These are phyloP conservation scores for Propsilocerus akamusi DNA, from an alignment of 1,140 invertebrate genomes.

Conservation along the genomic window DNA sequence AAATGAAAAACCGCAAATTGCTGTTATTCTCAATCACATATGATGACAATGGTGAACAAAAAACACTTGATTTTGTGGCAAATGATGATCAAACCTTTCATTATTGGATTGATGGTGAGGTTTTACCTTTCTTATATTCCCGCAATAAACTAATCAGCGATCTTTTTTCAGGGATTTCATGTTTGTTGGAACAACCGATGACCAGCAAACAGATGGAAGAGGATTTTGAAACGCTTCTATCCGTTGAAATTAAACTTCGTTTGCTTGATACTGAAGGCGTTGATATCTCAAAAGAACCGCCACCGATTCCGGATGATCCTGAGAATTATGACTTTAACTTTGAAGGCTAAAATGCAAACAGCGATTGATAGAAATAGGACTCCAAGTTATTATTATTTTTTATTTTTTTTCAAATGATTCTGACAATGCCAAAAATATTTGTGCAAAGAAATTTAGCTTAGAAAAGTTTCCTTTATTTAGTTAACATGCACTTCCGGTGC, in stretches of 20 bases:
- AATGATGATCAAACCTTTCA: slow-evolving; percentile 76
- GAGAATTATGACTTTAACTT: slow-evolving; percentile 13
- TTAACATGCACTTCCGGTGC: no score
- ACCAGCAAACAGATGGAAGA: slow-evolving; percentile 69
- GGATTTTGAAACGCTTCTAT: slow-evolving; percentile 79
- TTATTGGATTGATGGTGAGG: slow-evolving; percentile 79
- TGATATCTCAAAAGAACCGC: slow-evolving; percentile 82
- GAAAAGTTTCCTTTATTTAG: no score
- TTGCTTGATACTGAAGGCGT: slow-evolving; percentile 88
- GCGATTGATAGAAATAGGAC: no score
- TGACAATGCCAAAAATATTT: no score
- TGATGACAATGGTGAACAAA: slow-evolving; percentile 47
- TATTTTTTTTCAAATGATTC: no score
- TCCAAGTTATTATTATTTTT: no score
- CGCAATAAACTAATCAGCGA: neutral
- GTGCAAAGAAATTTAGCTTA: no score
- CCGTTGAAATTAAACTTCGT: slow-evolving; percentile 91
- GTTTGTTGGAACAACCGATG: slow-evolving; percentile 76
- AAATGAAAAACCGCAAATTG: slow-evolving; percentile 59
- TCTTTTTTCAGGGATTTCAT: slow-evolving; percentile 48
- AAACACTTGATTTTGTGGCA: slow-evolving; percentile 79
- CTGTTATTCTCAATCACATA: slow-evolving; percentile 71
- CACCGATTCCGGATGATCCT: slow-evolving; percentile 73
- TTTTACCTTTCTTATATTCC: neutral
- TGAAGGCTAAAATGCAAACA: neutral